A percentile compares a stretch with the other conserved stretches of the same genome.
These are phyloP conservation scores for Lordiphosa clarofinis DNA, from an alignment of 1,140 invertebrate genomes.

Conservation along the genomic window DNA sequence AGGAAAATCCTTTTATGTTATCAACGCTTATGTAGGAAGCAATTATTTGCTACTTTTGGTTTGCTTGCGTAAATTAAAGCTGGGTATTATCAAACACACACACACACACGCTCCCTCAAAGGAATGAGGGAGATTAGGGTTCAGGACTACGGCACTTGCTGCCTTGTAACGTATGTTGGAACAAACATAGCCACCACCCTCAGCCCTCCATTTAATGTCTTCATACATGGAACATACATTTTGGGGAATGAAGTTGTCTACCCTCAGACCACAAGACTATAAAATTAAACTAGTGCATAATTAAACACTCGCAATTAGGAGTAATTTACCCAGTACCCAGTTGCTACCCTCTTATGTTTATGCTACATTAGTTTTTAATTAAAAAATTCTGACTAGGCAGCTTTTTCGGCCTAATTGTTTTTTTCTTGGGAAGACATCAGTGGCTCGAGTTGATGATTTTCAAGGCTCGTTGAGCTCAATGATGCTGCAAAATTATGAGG, in stretches of 20 bases:
- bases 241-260: slow-evolving; percentile 16
- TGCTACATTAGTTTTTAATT: slow-evolving; percentile 79
- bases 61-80: slow-evolving; percentile 70
- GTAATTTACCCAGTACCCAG: slow-evolving; percentile 59
- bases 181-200: slow-evolving; percentile 23
- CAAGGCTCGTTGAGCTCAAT: slow-evolving; percentile 41
- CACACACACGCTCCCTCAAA: neutral
- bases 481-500: slow-evolving; percentile 34
- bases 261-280: slow-evolving; percentile 66
- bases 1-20: slow-evolving; percentile 66
- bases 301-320: slow-evolving; percentile 79
- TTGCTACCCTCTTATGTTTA: slow-evolving; percentile 51
- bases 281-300: slow-evolving; percentile 79
- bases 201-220: slow-evolving; percentile 36
- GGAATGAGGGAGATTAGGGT: slow-evolving; percentile 24
- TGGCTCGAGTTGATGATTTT: slow-evolving; percentile 45
- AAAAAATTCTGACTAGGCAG: slow-evolving; percentile 62
- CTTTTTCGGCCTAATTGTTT: slow-evolving; percentile 46
- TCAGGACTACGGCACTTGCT: slow-evolving; percentile 6
- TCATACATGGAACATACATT: slow-evolving; percentile 34
- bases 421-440: slow-evolving; percentile 16
- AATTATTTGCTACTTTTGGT: slow-evolving; percentile 75
- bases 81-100: slow-evolving; percentile 45
- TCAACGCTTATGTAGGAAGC: slow-evolving; percentile 54
- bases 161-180: slow-evolving; percentile 45